phyloP scores from a whole-genome alignment of 30 jellyfish, hydroid and myxozoan genomes.

The Hydractinia echinata region DNA sequence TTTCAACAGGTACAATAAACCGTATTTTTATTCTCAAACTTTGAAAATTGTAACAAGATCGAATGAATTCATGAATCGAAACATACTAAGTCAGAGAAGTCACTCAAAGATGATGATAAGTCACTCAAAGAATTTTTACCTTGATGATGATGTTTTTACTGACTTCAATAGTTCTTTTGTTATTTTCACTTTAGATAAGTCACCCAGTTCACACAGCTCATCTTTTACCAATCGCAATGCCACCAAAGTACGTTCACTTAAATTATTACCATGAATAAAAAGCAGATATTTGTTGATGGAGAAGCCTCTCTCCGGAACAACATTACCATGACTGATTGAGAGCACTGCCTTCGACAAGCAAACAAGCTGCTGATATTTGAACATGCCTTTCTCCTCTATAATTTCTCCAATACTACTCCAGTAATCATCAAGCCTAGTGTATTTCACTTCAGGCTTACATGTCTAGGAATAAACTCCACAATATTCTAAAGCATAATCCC shows the following conservation, averaged over 20 bases:
- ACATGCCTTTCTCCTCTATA: not conserved
- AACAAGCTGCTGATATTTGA: not conserved
- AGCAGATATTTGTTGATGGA: constrained; percentile 11
- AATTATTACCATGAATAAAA: not conserved
- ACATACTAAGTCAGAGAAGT: no score
- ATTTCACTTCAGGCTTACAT: not conserved
- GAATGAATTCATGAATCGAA: no score
- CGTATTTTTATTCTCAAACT: no score
- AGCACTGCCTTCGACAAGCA: not conserved
- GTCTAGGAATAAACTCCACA: not conserved
- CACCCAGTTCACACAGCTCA: not conserved
- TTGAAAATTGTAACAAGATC: no score
- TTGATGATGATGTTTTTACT: not conserved
- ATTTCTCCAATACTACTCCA: not conserved
- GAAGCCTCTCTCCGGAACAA: constrained; percentile 19
- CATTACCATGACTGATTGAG: constrained; percentile 10
- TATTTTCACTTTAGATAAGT: not conserved
- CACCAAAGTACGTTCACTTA: not conserved
- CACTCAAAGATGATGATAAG: no score
- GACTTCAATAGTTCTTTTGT: not conserved
- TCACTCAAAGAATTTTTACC: no score
- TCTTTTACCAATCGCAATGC: constrained; percentile 1
- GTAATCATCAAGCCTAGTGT: not conserved
- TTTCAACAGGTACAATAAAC: no score
- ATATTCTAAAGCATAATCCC: constrained; percentile 5